Percentiles rank a stretch among this genome's conserved stretches.
phyloP scores from a whole-genome alignment of 2,113 vertebrate genomes.

The Anarrhichthys ocellatus region DNA sequence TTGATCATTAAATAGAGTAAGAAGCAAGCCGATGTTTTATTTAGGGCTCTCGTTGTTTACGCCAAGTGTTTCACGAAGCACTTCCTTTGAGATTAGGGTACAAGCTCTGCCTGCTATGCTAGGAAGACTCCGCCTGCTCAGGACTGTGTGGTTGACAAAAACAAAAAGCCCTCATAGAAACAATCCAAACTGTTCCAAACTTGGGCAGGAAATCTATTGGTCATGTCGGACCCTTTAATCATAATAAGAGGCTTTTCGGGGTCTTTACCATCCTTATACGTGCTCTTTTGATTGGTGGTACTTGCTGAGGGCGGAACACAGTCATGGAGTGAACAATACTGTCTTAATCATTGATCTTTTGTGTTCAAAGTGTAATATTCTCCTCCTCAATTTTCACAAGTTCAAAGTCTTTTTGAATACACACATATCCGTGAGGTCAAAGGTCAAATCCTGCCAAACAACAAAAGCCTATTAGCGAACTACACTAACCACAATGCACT shows the following conservation, averaged over 20 bases:
- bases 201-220: too few species aligned
- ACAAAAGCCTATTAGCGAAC: background rate
- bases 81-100: background rate
- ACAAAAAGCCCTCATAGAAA: background rate
- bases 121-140: background rate
- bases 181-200: background rate
- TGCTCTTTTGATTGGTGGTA: background rate
- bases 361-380: background rate
- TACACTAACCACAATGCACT: background rate
- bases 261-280: background rate
- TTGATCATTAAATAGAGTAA: background rate
- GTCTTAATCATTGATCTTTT: background rate
- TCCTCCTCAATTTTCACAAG: too few species aligned
- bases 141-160: background rate
- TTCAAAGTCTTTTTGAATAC: too few species aligned
- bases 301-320: background rate
- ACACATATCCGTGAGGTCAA: too few species aligned
- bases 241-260: background rate
- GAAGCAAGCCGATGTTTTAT: slow-evolving; percentile 16
- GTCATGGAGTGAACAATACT: background rate
- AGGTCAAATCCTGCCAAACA: too few species aligned
- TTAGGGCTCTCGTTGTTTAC: background rate
- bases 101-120: too few species aligned
- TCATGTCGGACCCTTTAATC: background rate
- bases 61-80: background rate